Evolutionary conservation across 2,888 invertebrate species (phyloP).

Genomic region (Creontiades dilutus): DNA sequence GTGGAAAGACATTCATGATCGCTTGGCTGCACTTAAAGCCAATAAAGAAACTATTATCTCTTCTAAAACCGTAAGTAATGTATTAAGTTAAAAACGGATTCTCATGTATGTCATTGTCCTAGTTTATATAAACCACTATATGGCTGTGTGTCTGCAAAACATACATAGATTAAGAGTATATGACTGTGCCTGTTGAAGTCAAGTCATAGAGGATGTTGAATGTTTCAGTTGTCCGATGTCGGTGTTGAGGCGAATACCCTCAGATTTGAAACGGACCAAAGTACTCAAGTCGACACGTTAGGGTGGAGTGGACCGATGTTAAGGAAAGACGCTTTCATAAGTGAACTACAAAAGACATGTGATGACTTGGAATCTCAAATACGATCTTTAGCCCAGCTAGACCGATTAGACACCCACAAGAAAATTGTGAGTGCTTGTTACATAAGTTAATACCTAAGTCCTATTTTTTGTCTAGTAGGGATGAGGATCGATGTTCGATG

Average conservation of each 20-base stretch:
- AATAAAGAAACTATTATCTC: constrained; percentile 5
- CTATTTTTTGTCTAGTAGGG: too few species aligned
- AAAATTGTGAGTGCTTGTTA: constrained; percentile 74
- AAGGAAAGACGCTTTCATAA: constrained; percentile 87
- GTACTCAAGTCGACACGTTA: constrained; percentile 89
- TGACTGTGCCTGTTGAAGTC: too few species aligned
- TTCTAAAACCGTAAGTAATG: background rate
- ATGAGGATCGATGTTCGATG: too few species aligned
- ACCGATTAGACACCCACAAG: constrained; percentile 70
- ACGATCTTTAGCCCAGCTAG: constrained; percentile 81
- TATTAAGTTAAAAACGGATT: too few species aligned
- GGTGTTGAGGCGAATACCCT: constrained; percentile 86
- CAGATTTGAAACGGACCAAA: constrained; percentile 87
- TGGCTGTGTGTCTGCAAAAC: too few species aligned
- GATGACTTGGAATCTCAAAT: constrained; percentile 85
- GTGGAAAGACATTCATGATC: constrained; percentile 82
- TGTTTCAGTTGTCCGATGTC: constrained; percentile 78
- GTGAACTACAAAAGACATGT: constrained; percentile 87
- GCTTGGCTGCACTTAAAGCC: constrained; percentile 67
- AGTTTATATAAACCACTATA: too few species aligned
- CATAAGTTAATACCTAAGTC: too few species aligned
- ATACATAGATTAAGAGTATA: too few species aligned
- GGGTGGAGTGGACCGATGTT: constrained; percentile 74
- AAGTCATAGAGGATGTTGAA: too few species aligned
- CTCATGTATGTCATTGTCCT: too few species aligned